Conservation (phyloP, 2,113 vertebrate species). For the Thamnaconus septentrionalis region DNA sequence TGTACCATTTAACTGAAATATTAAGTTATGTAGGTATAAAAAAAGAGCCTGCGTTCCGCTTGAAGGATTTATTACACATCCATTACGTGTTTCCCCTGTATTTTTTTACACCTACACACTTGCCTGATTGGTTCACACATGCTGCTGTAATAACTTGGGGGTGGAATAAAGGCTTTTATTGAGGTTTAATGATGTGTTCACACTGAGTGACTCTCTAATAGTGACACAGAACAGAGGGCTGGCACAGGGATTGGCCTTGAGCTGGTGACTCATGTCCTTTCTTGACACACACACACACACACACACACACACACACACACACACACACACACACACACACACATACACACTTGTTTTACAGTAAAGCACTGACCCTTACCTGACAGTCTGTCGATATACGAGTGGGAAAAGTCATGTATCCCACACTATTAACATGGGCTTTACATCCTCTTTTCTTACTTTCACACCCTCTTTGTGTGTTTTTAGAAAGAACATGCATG, state of each 20-base stretch:
- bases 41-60: neutral
- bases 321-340: conserved; percentile 5
- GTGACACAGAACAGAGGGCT: conserved; percentile 44
- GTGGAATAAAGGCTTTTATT: conserved; percentile 49
- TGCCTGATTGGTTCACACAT: conserved; percentile 24
- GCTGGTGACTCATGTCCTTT: neutral
- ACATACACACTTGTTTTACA: conserved; percentile 12
- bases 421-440: conserved; percentile 46
- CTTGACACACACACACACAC: conserved; percentile 20
- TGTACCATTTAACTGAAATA: too few relatives aligned
- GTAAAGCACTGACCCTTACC: conserved; percentile 38
- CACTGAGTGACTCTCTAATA: conserved; percentile 35
- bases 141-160: conserved; percentile 39
- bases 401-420: conserved; percentile 49
- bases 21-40: neutral
- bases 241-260: conserved; percentile 14
- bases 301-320: conserved; percentile 20
- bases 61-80: neutral
- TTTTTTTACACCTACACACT: conserved; percentile 3
- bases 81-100: neutral
- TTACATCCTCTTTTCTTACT: conserved; percentile 38
- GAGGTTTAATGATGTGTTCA: conserved; percentile 52
- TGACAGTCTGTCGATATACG: conserved; percentile 43
- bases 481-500: conserved; percentile 30
- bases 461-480: conserved; percentile 48